A percentile compares a stretch with the other conserved stretches of the same genome.
phyloP scores from a whole-genome alignment of 2,888 invertebrate species.

The Hypomecis atomaria region DNA sequence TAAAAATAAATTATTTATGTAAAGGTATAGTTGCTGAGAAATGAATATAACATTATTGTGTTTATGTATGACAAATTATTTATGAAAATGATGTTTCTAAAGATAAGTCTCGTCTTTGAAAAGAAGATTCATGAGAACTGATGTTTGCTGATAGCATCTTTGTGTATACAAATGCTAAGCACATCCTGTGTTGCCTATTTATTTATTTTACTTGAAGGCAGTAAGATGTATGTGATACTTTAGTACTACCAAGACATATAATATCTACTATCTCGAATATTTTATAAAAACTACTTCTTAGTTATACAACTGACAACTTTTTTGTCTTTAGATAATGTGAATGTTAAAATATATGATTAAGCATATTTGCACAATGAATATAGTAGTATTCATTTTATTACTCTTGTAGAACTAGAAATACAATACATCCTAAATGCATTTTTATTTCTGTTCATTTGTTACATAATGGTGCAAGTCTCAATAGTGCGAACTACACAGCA shows the following conservation, averaged over 20 bases:
- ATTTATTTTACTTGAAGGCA: constrained; percentile 1
- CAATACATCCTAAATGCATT: no score
- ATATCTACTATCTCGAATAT: constrained; percentile 7
- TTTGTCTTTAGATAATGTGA: neutral
- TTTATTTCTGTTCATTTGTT: no score
- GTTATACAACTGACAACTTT: neutral
- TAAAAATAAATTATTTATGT: neutral
- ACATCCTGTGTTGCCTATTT: constrained; percentile 18
- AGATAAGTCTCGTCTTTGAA: neutral
- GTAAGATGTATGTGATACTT: constrained; percentile 18
- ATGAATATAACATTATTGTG: no score
- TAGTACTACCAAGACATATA: neutral
- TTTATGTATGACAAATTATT: no score
- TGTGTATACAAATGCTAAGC: constrained; percentile 25
- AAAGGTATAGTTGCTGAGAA: neutral
- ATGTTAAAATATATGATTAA: neutral
- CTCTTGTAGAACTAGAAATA: no score
- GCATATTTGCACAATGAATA: no score
- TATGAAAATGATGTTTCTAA: neutral
- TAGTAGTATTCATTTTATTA: no score
- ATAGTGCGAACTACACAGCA: no score
- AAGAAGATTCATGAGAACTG: constrained; percentile 20
- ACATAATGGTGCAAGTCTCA: no score
- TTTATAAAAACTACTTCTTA: neutral
- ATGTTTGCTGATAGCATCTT: constrained; percentile 38